Evolutionary conservation across 2,797 vertebrate species (phyloP).

Genomic region (Phrynocephalus forsythii): DNA sequence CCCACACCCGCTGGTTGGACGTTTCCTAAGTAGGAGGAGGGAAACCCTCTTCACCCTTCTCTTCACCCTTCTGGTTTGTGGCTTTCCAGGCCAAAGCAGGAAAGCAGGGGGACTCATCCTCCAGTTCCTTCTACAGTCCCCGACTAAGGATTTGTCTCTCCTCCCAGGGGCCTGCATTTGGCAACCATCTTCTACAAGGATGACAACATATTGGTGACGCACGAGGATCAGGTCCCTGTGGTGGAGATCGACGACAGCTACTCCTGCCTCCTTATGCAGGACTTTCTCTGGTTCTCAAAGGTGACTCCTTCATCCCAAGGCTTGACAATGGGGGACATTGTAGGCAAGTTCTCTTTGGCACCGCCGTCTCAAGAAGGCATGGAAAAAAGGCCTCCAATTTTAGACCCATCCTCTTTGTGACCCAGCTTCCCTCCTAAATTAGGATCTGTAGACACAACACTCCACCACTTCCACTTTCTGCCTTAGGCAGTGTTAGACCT

Average conservation of each 20-base stretch:
- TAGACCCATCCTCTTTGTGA: neutral
- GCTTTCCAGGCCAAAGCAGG: neutral
- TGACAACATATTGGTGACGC: slow-evolving; percentile 89
- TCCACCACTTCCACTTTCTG: neutral
- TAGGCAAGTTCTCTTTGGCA: neutral
- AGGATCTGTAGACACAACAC: neutral
- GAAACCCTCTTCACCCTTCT: neutral
- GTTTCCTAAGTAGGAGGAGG: neutral
- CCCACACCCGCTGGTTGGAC: too few relatives aligned
- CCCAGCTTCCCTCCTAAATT: neutral
- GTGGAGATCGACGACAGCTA: slow-evolving; percentile 92
- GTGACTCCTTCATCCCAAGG: slow-evolving; percentile 66
- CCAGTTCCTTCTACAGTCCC: neutral
- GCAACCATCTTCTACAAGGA: slow-evolving; percentile 90
- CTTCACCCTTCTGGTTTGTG: neutral
- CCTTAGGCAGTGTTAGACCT: neutral
- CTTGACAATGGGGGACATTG: neutral
- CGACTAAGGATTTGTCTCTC: slow-evolving; percentile 3
- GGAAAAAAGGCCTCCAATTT: neutral
- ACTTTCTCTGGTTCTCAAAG: slow-evolving; percentile 95
- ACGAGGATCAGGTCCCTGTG: slow-evolving; percentile 92
- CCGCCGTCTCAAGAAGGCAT: too few relatives aligned
- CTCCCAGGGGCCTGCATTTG: slow-evolving; percentile 86
- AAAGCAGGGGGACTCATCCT: neutral
- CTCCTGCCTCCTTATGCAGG: slow-evolving; percentile 89